These are phyloP conservation scores for Lucilia cuprina DNA, from an alignment of 1,140 invertebrate genomes.

Conservation along the genomic window DNA sequence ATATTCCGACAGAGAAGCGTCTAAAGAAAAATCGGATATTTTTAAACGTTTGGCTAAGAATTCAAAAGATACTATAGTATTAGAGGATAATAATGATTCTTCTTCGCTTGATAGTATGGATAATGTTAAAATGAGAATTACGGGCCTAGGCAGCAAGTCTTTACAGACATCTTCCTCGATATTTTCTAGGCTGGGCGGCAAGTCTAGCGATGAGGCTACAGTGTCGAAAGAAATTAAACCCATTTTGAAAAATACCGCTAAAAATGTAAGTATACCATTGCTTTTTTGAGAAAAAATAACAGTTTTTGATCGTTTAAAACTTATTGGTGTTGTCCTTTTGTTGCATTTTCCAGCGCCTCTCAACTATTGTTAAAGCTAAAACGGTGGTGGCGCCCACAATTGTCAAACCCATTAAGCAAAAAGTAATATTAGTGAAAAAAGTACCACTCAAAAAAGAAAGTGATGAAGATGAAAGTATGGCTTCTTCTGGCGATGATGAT, in stretches of 20 bases:
- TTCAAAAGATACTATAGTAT: slow-evolving; percentile 36
- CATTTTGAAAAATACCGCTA: slow-evolving; percentile 55
- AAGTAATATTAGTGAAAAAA: slow-evolving; percentile 59
- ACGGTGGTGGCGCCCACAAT: slow-evolving; percentile 38
- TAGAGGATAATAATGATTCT: slow-evolving; percentile 23
- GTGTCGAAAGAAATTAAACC: slow-evolving; percentile 57
- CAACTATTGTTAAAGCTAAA: slow-evolving; percentile 54
- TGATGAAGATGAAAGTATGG: slow-evolving; percentile 39
- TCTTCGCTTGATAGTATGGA: background rate
- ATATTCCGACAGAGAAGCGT: slow-evolving; percentile 56
- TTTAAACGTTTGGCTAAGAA: slow-evolving; percentile 50
- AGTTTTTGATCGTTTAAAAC: background rate
- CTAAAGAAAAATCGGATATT: slow-evolving; percentile 48
- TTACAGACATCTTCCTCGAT: slow-evolving; percentile 46
- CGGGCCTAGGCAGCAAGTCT: slow-evolving; percentile 13
- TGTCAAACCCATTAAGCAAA: slow-evolving; percentile 47
- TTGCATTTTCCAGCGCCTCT: background rate
- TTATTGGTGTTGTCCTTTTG: background rate
- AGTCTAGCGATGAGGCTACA: slow-evolving; percentile 37
- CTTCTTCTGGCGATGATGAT: slow-evolving; percentile 31
- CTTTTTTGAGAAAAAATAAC: no score
- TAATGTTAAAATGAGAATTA: slow-evolving; percentile 36
- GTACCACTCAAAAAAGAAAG: slow-evolving; percentile 52
- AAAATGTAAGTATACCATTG: slow-evolving; percentile 34
- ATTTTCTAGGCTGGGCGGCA: slow-evolving; percentile 56